Evolutionary conservation across 1,140 invertebrate species (phyloP), one percentile per base, ranked within the genome.

Genomic region (Dolichoris vasculosae): DNA sequence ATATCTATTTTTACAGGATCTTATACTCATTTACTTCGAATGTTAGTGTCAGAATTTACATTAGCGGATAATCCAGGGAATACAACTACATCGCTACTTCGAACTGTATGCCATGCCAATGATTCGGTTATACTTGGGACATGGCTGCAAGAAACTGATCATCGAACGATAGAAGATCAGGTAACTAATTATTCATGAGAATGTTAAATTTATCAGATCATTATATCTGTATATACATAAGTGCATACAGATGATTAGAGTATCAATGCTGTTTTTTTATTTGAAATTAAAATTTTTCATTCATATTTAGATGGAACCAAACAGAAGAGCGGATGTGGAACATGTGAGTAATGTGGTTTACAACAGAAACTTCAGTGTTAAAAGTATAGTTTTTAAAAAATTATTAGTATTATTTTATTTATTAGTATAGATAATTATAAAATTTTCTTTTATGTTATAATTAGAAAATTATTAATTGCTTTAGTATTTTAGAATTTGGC

Each of bases 21-120:
- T 32, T 97, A 97, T 86, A 97, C 97, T 1, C 96, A 96, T 92
- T 94, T 99, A 38, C 92, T 99, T 79, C 95, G 98, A 82, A 96
- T 99, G 94, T 94, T 99, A n/a, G 98, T 99, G 4, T 97, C 98
- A 2, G 99, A 99, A 93, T 97, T 99, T 87, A 99, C 98, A 0
- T 94, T 99, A 32, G 97, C 98, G 38, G 99, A 99, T 92, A 99
- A 99, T 93, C 96, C 96, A 43, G 97, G 98, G 32, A 99, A 99
- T 90, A 99, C 97, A 30, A 98, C 98, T 0, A 99, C 98, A 38
- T 98, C 97, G 0, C 94, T 98, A 78, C 93, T 99, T 46, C 94
- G 97, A 75, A 95, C 95, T 67, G 96, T 98, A 64, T 99, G 98
- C 92, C 97, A 99, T 93, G 96, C 97, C 6, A 97, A 98, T 89